Conservation (phyloP, 1,140 invertebrate genomes). For the Rhyzopertha dominica region DNA sequence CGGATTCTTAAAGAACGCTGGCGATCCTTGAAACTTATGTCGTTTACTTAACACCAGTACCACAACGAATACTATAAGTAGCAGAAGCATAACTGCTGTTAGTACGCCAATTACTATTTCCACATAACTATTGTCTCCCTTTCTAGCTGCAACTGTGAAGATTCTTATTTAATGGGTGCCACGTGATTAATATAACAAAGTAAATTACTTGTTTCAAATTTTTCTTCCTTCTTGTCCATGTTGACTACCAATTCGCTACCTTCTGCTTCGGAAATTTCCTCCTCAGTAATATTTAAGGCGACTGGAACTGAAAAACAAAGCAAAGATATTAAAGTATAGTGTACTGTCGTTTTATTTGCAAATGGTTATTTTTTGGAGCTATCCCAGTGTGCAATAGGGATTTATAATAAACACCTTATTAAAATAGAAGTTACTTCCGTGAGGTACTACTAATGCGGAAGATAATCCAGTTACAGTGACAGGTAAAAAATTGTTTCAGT, state of each 20-base stretch:
- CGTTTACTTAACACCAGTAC: constrained; percentile 62
- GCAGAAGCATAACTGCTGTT: constrained; percentile 64
- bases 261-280: constrained; percentile 50
- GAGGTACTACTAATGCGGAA: too few relatives aligned
- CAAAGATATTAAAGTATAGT: too few relatives aligned
- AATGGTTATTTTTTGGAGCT: too few relatives aligned
- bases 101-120: constrained; percentile 69
- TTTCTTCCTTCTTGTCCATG: constrained; percentile 51
- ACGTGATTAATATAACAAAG: not conserved
- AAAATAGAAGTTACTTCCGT: too few relatives aligned
- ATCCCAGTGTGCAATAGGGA: too few relatives aligned
- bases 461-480: too few relatives aligned
- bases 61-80: constrained; percentile 61
- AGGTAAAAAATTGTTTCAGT: too few relatives aligned
- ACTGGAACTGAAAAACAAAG: constrained; percentile 49
- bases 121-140: constrained; percentile 59
- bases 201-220: constrained; percentile 55
- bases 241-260: constrained; percentile 52
- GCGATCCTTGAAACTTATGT: constrained; percentile 59
- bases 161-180: not conserved
- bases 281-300: constrained; percentile 57
- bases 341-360: too few relatives aligned
- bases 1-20: constrained; percentile 58
- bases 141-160: constrained; percentile 53
- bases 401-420: too few relatives aligned